These are phyloP conservation scores for Orcinus orca DNA, from an alignment of 2,113 vertebrate species.

Conservation along the genomic window DNA sequence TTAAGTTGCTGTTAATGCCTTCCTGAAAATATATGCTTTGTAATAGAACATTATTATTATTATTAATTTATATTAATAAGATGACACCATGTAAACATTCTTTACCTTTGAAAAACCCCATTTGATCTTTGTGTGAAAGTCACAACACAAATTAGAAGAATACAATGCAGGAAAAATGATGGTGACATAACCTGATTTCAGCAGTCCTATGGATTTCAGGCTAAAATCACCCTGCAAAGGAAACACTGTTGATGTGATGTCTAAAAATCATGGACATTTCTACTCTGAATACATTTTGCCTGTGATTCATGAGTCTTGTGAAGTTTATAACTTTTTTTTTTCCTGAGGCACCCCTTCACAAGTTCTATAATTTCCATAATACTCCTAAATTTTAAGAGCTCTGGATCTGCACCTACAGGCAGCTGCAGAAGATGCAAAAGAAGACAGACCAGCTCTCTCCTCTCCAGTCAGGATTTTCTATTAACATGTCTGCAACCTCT, in stretches of 20 bases:
- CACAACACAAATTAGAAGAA: neutral
- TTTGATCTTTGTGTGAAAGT: constrained; percentile 6
- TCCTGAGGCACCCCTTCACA: constrained; percentile 65
- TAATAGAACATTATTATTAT: neutral
- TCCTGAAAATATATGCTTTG: constrained; percentile 40
- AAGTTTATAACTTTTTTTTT: constrained; percentile 64
- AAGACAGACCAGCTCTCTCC: constrained; percentile 1
- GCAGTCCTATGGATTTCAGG: neutral
- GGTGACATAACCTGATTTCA: too few species aligned
- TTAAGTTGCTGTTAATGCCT: constrained; percentile 40
- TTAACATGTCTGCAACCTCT: constrained; percentile 10
- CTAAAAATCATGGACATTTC: constrained; percentile 41
- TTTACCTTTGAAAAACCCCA: constrained; percentile 17
- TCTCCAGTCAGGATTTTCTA: constrained; percentile 21
- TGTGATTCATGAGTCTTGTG: constrained; percentile 65
- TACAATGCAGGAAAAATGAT: neutral
- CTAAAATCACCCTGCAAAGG: neutral
- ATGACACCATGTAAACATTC: neutral
- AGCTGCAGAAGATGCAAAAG: constrained; percentile 36
- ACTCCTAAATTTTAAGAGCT: constrained; percentile 65
- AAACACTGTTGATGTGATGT: neutral
- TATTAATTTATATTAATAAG: constrained; percentile 52
- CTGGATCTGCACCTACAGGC: constrained; percentile 45
- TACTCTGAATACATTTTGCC: constrained; percentile 64
- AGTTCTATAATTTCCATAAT: constrained; percentile 69